Evolutionary conservation across 2,888 invertebrate species (phyloP), one percentile per base, ranked within the genome.

Genomic region (Leuctra nigra): DNA sequence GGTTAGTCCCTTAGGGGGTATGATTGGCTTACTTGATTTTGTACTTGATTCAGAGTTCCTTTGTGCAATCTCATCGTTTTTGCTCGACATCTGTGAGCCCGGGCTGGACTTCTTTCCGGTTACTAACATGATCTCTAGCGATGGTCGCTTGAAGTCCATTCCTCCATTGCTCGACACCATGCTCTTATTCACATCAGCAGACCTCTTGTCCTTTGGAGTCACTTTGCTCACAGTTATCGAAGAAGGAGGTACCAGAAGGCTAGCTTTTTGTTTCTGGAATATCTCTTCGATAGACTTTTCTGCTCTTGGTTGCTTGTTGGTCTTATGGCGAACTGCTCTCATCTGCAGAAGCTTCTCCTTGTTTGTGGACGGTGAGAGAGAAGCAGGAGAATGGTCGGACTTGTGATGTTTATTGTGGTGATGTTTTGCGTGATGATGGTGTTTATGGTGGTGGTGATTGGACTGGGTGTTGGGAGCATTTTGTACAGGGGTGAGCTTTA

Each of bases 181-280:
- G 2, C 47, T 1, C 18, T 54, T 54, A 29, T 57, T 44, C 11
- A 25, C n/a, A 13, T 70, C 70, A 7, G 62, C 25, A 64, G 69
- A 72, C 38, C 73, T 63, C 58, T 72, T 73, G 1, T 65, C 66
- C 1, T 70, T 70, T 41, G 65, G 64, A 59, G 72, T 72, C 22
- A 74, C 66, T 67, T 74, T 74, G 53, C 72, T 72, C 0, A 74
- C 74, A 0, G 74, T 74, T 59, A 70, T 67, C 11, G 70, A 67
- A 2, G 69, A 66, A 13, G 68, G 68, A 9, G 71, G 68, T 60
- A 66, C 62, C 11, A 61, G 61, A 62, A 70, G 64, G 61, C 35
- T 56, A 54, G 41, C 58, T 23, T 61, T 54, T 3, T 54, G 53
- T 14, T 56, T 55, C 54, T 54, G 38, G 61, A 55, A 41, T 55